Conservation (phyloP, 2,888 invertebrate species). For the Exocentrus adspersus region DNA sequence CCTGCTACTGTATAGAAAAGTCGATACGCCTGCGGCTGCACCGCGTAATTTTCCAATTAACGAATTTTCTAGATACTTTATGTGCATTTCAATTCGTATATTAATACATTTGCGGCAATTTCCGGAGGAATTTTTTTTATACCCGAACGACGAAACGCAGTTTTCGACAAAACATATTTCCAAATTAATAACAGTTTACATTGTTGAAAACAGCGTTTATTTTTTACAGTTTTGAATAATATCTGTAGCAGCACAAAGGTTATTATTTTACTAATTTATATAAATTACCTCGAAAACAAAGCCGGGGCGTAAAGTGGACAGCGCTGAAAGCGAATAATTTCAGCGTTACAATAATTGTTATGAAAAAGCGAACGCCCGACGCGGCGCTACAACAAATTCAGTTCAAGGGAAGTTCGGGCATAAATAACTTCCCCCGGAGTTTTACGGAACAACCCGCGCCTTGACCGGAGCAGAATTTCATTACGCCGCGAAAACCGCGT, state of each 20-base stretch:
- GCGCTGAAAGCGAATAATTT: conserved; percentile 5
- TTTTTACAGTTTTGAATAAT: not conserved
- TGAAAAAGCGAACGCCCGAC: conserved; percentile 3
- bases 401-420: conserved; percentile 7
- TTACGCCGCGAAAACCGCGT: not conserved
- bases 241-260: not conserved
- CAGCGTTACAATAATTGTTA: conserved; percentile 15
- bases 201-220: too few species aligned
- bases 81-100: too few species aligned
- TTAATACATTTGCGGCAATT: too few species aligned
- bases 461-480: conserved; percentile 11
- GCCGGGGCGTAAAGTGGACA: not conserved
- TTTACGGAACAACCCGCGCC: conserved; percentile 3
- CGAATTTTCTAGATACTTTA: too few species aligned
- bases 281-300: not conserved
- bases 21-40: too few species aligned
- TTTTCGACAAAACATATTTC: too few species aligned
- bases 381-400: conserved; percentile 14
- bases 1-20: too few species aligned
- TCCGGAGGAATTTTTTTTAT: too few species aligned
- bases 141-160: too few species aligned
- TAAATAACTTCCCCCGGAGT: conserved; percentile 17
- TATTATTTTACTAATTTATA: not conserved
- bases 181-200: too few species aligned
- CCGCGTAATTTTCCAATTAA: too few species aligned